phyloP scores from a whole-genome alignment of 1,140 invertebrate genomes.

The Orius insidiosus region DNA sequence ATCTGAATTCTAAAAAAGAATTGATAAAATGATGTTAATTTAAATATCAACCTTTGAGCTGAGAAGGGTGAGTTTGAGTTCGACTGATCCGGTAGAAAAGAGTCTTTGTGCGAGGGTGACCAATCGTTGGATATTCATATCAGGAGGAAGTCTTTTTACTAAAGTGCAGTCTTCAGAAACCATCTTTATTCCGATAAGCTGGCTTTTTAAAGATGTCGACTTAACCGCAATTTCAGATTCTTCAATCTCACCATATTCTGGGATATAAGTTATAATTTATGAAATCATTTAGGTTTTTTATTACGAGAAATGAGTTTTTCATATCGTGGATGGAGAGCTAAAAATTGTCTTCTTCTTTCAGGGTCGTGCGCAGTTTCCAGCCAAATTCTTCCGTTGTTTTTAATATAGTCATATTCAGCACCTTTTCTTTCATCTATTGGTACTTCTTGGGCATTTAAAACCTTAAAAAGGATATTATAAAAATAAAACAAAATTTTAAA shows the following conservation, averaged over 20 bases:
- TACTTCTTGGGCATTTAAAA: constrained; percentile 51
- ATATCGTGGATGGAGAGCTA: constrained; percentile 55
- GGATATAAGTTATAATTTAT: constrained; percentile 24
- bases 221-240: constrained; percentile 44
- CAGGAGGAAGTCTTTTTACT: constrained; percentile 51
- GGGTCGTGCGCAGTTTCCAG: constrained; percentile 31
- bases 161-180: constrained; percentile 32
- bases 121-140: constrained; percentile 69
- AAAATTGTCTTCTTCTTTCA: constrained; percentile 36
- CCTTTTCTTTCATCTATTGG: constrained; percentile 48
- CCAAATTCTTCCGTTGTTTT: constrained; percentile 59
- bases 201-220: constrained; percentile 46
- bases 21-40: neutral
- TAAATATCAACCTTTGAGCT: constrained; percentile 29
- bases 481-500: neutral
- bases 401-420: constrained; percentile 78
- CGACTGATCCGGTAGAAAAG: constrained; percentile 36
- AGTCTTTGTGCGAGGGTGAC: constrained; percentile 50
- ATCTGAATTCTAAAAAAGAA: constrained; percentile 35
- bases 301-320: constrained; percentile 36
- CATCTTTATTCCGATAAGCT: constrained; percentile 45
- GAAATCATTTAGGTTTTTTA: constrained; percentile 4
- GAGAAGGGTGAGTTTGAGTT: constrained; percentile 32
- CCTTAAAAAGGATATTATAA: constrained; percentile 26
- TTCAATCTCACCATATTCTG: constrained; percentile 64